Base-by-base conservation (phyloP, 2,797 vertebrate species). In the Chaunax sp. region DNA sequence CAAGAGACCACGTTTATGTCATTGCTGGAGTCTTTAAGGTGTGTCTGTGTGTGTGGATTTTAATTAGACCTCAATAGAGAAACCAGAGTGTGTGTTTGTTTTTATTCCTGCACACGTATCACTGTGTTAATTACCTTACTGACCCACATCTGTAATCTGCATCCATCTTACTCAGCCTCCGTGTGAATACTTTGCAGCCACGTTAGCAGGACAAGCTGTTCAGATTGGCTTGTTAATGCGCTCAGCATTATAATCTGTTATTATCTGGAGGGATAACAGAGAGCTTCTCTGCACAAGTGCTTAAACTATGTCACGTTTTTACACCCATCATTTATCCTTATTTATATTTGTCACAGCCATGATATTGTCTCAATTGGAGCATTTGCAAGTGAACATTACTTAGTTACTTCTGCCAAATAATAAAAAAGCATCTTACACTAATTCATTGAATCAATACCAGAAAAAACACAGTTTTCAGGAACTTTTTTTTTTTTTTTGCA, bases 11-110 rank as follows among this genome's bases (percentile, higher is more conserved):
- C 46, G 78, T 96, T 84, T 97, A 97, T 69, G 92, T 98, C 87
- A 96, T 95, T 16, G 96, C 97, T 0, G 96, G 96, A 35, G 95
- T 98, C 53, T 94, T 99, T 72, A 98, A 98, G 95, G 97, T 98
- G n/a, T n/a, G n/a, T n/a, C n/a, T n/a, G n/a, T n/a, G n/a, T n/a
- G n/a, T n/a, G n/a, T n/a, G n/a, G n/a, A n/a, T n/a, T n/a, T n/a
- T n/a, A n/a, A n/a, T n/a, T n/a, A n/a, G n/a, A n/a, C n/a, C n/a
- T n/a, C n/a, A n/a, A n/a, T n/a, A n/a, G n/a, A n/a, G 12, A 6
- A 47, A 13, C 45, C 10, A 15, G 14, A 47, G 11, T 0, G 6
- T 14, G 23, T 49, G 22, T 49, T 49, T 14, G 47, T 25, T 25
- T 28, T 28, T 30, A 19, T 53, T 54, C 44, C 22, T 49, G 44